Base-by-base conservation (phyloP, 2,888 invertebrate species). In the Napeogenes sylphis region DNA sequence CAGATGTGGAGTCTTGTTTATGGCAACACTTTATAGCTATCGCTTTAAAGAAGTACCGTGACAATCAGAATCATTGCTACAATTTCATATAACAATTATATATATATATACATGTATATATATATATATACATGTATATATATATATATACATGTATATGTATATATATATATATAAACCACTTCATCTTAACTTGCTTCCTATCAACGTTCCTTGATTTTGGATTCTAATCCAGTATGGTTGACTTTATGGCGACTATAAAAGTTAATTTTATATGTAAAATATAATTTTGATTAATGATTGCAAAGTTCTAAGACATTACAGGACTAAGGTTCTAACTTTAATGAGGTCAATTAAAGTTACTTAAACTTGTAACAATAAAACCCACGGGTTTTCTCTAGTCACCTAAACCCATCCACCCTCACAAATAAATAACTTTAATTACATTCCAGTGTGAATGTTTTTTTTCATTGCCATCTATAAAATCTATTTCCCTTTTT, bases 401-500 rank as follows among this genome's bases (percentile, higher is more conserved):
- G 51, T 51, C 30, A 51, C 21, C 51, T 21, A 21, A 13, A 51
- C 30, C 12, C 30, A 21, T 30, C 21, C 30, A 30, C 21, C 51
- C 51, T 51, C 30, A 30, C 51, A 21, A 51, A 51, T 47, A 47
- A 47, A 47, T 51, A 51, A 12, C 30, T 51, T 51, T 51, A 51
- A 51, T 51, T 51, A n/a, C 51, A 51, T 51, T 51, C 51, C 51
- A 51, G 30, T 51, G 51, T 51, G 51, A 51, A 51, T 51, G 6
- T 51, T 51, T 51, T 51, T 63, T 71, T 72, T 73, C 72, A 73
- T 70, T 70, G 67, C 70, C 64, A 56, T 62, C 70, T 66, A 71
- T 72, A 73, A 73, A 71, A 67, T 66, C 67, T 73, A 72, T 70
- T 51, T 70, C 70, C 69, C 65, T 67, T 72, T 73, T 73, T 73